A percentile compares a stretch with the other conserved stretches of the same genome.
Conservation (phyloP, 2,888 invertebrate genomes). For the Acanthosepion lycidas region DNA sequence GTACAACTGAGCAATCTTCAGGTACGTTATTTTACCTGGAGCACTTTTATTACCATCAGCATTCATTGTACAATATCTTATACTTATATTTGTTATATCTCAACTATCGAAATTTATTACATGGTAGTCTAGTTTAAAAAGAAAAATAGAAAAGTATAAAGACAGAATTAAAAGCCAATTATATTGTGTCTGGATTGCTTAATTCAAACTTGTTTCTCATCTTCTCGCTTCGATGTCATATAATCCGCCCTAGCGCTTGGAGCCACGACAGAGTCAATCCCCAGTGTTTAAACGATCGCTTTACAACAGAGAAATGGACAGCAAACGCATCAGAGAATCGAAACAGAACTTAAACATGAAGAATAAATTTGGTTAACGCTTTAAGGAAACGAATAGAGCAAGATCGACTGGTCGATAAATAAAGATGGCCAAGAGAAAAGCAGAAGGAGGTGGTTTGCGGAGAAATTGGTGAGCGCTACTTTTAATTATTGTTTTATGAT, state of each 20-base stretch:
- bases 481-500: conserved; percentile 33
- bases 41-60: no score
- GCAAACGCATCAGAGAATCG: conserved; percentile 33
- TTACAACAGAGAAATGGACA: not conserved
- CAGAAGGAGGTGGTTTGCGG: not conserved
- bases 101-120: no score
- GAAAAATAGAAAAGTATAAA: no score
- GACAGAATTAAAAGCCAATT: no score
- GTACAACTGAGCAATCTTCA: no score
- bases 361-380: conserved; percentile 33
- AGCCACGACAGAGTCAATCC: not conserved
- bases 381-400: not conserved
- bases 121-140: no score
- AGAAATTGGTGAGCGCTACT: conserved; percentile 11
- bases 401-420: not conserved
- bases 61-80: no score
- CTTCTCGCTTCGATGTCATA: not conserved
- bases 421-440: no score
- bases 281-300: conserved; percentile 33
- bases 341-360: not conserved
- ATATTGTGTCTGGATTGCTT: no score
- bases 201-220: no score
- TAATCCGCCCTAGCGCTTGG: not conserved
- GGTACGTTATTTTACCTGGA: no score
- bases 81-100: no score